Conservation (phyloP, 2,113 vertebrate species). For the Corydoras sp. region DNA sequence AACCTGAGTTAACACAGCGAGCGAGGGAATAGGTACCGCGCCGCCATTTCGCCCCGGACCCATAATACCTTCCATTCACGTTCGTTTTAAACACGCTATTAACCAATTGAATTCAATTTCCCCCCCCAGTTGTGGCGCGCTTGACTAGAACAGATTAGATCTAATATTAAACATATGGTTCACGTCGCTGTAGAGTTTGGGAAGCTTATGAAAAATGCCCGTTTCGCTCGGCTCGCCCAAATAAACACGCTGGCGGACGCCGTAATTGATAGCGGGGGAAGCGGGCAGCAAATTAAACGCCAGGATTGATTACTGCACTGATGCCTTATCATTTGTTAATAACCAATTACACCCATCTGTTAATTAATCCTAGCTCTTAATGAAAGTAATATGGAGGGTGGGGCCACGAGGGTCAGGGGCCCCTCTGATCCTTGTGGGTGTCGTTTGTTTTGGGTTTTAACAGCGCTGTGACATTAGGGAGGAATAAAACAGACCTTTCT, state of each 20-base stretch:
- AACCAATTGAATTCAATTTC: conserved; percentile 80
- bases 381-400: conserved; percentile 50
- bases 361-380: conserved; percentile 64
- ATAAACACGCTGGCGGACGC: conserved; percentile 53
- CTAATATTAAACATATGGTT: conserved; percentile 80
- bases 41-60: conserved; percentile 48
- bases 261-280: conserved; percentile 69
- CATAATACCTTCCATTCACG: conserved; percentile 72
- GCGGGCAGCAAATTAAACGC: conserved; percentile 71
- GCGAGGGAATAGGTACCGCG: conserved; percentile 50
- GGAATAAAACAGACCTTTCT: too few relatives aligned
- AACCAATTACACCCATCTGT: conserved; percentile 72
- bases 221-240: conserved; percentile 48
- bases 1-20: conserved; percentile 61
- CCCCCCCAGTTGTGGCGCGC: conserved; percentile 65
- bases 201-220: conserved; percentile 57
- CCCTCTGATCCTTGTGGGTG: too few relatives aligned
- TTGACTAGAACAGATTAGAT: conserved; percentile 73
- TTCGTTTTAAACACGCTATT: conserved; percentile 77
- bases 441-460: too few relatives aligned
- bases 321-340: conserved; percentile 75
- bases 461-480: too few relatives aligned
- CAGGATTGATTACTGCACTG: conserved; percentile 69
- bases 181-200: conserved; percentile 52
- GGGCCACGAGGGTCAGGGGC: not conserved